Evolutionary conservation across 2,113 vertebrate genomes (phyloP).

Genomic region (Hassar affinis): DNA sequence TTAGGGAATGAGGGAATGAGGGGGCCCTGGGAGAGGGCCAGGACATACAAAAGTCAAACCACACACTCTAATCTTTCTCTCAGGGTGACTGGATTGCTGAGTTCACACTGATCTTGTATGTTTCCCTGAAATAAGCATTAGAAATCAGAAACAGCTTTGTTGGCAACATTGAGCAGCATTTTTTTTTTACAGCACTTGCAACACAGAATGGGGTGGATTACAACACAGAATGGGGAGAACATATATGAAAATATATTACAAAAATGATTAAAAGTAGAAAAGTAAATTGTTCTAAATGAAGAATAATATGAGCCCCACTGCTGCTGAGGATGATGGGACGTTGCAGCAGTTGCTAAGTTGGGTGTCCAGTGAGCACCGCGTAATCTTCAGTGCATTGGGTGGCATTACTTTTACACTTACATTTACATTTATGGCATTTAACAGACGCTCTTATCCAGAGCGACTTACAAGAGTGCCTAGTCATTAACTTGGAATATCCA

Average conservation of each 20-base stretch:
- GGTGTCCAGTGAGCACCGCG: background rate
- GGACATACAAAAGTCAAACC: slow-evolving; percentile 18
- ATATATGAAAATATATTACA: background rate
- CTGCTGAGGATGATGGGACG: slow-evolving; percentile 27
- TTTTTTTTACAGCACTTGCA: background rate
- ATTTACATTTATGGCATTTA: too few species aligned
- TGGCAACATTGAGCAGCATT: too few species aligned
- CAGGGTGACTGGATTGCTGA: background rate
- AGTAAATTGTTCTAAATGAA: too few species aligned
- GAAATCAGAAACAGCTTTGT: background rate
- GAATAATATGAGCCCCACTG: background rate
- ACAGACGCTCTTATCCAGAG: too few species aligned
- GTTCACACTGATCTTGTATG: slow-evolving; percentile 1
- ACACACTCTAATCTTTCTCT: background rate
- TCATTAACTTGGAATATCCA: too few species aligned
- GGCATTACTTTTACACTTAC: too few species aligned
- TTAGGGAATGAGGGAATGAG: slow-evolving; percentile 9
- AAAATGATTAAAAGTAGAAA: too few species aligned
- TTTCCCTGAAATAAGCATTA: slow-evolving; percentile 9
- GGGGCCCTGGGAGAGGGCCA: slow-evolving; percentile 21
- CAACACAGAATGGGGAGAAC: background rate
- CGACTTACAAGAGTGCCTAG: too few species aligned
- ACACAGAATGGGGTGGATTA: too few species aligned
- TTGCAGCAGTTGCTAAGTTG: slow-evolving; percentile 36
- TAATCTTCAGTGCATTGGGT: slow-evolving; percentile 15